Conservation (phyloP, 2,888 invertebrate genomes). For the Cynaeus angustus region DNA sequence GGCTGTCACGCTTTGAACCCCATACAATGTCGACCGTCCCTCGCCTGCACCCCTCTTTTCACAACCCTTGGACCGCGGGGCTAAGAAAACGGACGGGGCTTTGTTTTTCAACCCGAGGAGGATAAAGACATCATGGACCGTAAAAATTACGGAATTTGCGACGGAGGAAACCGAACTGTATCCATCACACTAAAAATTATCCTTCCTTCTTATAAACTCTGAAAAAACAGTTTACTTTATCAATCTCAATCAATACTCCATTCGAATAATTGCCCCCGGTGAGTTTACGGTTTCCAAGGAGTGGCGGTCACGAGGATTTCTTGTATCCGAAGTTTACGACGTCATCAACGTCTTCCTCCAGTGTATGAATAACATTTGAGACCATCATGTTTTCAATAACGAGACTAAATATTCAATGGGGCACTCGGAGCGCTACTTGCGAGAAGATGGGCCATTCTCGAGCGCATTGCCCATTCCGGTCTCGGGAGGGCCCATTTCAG, state of each 20-base stretch:
- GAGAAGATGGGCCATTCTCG: conserved; percentile 69
- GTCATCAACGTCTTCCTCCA: conserved; percentile 65
- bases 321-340: conserved; percentile 57
- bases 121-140: conserved; percentile 55
- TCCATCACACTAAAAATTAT: too few relatives aligned
- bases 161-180: too few relatives aligned
- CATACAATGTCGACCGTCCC: conserved; percentile 63
- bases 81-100: conserved; percentile 49
- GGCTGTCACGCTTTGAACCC: conserved; percentile 71
- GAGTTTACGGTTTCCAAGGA: conserved; percentile 25
- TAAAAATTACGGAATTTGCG: too few relatives aligned
- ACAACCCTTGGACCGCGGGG: conserved; percentile 48
- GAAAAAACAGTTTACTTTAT: too few relatives aligned
- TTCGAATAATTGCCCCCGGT: conserved; percentile 29
- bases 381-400: conserved; percentile 70
- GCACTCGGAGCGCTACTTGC: conserved; percentile 67
- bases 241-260: conserved; percentile 36
- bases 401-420: conserved; percentile 71
- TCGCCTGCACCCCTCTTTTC: conserved; percentile 52
- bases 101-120: conserved; percentile 55
- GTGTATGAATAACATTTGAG: conserved; percentile 67
- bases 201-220: too few relatives aligned
- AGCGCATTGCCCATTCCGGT: conserved; percentile 70
- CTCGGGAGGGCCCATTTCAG: conserved; percentile 68
- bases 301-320: conserved; percentile 44